Evolutionary conservation across 37 sponge, comb jelly and placozoan genomes (phyloP).

Genomic region (Agelas oroides): DNA sequence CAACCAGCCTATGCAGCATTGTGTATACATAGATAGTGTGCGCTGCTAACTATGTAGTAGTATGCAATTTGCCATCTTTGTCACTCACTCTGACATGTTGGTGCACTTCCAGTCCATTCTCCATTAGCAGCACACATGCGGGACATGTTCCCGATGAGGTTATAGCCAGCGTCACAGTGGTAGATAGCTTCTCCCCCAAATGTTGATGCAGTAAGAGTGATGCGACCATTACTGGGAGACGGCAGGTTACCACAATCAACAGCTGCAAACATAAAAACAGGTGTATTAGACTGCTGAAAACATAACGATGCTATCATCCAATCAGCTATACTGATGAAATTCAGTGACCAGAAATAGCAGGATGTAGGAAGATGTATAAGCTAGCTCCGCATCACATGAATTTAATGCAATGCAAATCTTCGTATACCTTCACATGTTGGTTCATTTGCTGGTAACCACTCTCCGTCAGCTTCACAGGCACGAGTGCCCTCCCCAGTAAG

Average conservation of each 20-base stretch:
- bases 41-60: too few relatives aligned
- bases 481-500: background rate
- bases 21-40: too few relatives aligned
- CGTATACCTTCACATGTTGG: too few relatives aligned
- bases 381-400: too few relatives aligned
- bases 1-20: too few relatives aligned
- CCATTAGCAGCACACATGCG: background rate
- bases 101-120: background rate
- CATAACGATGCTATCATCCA: too few relatives aligned
- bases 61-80: too few relatives aligned
- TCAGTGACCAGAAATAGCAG: too few relatives aligned
- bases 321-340: too few relatives aligned
- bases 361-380: too few relatives aligned
- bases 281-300: background rate
- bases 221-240: background rate
- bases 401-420: too few relatives aligned
- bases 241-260: background rate
- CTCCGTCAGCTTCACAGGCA: conserved; percentile 23
- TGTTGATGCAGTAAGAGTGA: background rate
- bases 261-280: background rate
- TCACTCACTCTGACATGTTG: background rate
- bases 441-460: conserved; percentile 4
- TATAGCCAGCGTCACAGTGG: background rate
- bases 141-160: background rate
- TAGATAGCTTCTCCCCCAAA: background rate